Base-by-base conservation (phyloP, 2,888 invertebrate genomes). In the Tipula confusa region DNA sequence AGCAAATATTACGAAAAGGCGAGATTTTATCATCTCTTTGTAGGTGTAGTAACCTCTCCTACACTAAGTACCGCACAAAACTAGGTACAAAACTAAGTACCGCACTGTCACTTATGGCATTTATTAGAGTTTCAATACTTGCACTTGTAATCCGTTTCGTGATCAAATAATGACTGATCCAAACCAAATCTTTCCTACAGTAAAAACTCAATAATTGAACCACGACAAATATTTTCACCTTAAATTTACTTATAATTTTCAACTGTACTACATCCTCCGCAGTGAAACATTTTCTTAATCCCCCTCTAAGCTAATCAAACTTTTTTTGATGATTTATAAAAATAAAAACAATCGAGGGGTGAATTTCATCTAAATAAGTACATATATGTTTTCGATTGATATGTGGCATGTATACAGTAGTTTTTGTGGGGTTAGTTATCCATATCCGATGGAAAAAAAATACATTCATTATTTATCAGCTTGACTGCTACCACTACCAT, bases 391-490 rank as follows among this genome's bases (percentile, higher is more conserved):
- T 24, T 64, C 64, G 7, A 64, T 64, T 64, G 64, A 64, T 64
- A 24, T 64, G 64, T 24, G 64, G 64, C 24, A 9, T 64, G 64
- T 64, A n/a, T n/a, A 64, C 24, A 18, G 64, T 24, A 64, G 64
- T 24, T 24, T 64, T n/a, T n/a, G n/a, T n/a, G n/a, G 64, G 64
- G 24, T 3, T 24, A 64, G 9, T 24, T 64, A 64, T 64, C 18
- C 9, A 11, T 64, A 64, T 11, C 24, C 24, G 24, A 43, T 43
- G 64, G n/a, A n/a, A n/a, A 64, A 64, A 64, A 64, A 64, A 64
- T 64, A 64, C 64, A 64, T 64, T 64, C 64, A 64, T 64, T 64
- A 64, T 64, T 64, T 64, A 64, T 64, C 64, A 64, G 64, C 24
- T 64, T 64, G 64, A 64, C 64, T 64, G 24, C 64, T 24, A 7